Evolutionary conservation across 2,888 invertebrate species (phyloP), one percentile per base, ranked within the genome.

Genomic region (Pristionchus exspectatus): DNA sequence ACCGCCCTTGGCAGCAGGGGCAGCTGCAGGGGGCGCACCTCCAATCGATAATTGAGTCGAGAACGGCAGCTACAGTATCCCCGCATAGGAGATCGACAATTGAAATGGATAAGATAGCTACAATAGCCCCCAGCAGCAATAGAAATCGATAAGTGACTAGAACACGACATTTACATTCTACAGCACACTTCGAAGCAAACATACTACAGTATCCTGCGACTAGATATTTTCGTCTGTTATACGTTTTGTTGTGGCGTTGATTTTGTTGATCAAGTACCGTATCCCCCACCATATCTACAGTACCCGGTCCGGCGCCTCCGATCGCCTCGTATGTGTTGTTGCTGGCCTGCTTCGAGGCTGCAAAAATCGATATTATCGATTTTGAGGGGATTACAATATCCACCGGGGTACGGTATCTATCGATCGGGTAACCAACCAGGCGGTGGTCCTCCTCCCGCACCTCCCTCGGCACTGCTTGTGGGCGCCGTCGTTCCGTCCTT

Each of bases 291-390:
- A 4, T 59, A 1, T 5, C 56, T 66, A 66, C 74, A 16, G 74
- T 74, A 74, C 74, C 74, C 74, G 74, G 74, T 21, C 38, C 30
- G 4, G 74, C 38, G 21, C 38, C 74, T 18, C 74, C 74, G 38
- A 74, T 74, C 24, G 74, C 38, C 44, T 74, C 74, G 74, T 74
- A 74, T 38, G 74, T 74, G 74, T 74, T 74, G 74, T 74, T 74
- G 74, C 74, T 74, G 38, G 74, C 24, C 38, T 74, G 74, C 38
- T 74, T 74, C 38, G 74, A 74, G 18, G 74, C 74, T 74, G 38
- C 74, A 38, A 74, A 74, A 5, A 44, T 44, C 44, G 44, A 44
- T 44, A n/a, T 10, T 74, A 74, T 74, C 38, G 38, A 74, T 74
- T 38, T 16, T 3, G 44, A 5, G 38, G 14, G 21, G 33, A 33